These are phyloP conservation scores for Polylopha cassiicola DNA, from an alignment of 2,888 invertebrate genomes.

Conservation along the genomic window DNA sequence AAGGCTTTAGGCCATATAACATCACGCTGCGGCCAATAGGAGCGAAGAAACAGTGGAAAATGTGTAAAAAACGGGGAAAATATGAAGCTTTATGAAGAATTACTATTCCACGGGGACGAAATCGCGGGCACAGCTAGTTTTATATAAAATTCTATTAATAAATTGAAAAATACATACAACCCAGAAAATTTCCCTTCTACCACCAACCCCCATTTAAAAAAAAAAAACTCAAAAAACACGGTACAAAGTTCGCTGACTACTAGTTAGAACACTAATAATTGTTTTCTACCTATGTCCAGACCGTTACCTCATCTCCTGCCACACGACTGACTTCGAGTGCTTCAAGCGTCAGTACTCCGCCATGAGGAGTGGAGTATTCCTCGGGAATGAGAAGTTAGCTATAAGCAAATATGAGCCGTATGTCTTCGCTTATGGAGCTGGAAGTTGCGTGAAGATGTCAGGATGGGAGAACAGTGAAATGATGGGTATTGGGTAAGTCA, in stretches of 20 bases:
- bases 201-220: too few relatives aligned
- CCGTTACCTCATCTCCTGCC: constrained; percentile 44
- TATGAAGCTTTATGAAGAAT: too few relatives aligned
- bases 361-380: constrained; percentile 40
- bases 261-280: not conserved
- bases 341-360: constrained; percentile 47
- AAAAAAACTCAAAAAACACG: too few relatives aligned
- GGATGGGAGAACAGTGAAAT: constrained; percentile 46
- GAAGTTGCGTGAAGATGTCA: constrained; percentile 39
- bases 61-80: too few relatives aligned
- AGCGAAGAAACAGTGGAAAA: too few relatives aligned
- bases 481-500: constrained; percentile 37
- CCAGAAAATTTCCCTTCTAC: too few relatives aligned
- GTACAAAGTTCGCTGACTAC: not conserved
- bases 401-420: constrained; percentile 38
- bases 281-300: constrained; percentile 31
- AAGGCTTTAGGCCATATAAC: too few relatives aligned
- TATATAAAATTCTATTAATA: too few relatives aligned
- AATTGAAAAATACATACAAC: too few relatives aligned
- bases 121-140: too few relatives aligned
- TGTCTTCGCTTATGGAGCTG: constrained; percentile 38
- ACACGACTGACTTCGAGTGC: constrained; percentile 48
- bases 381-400: constrained; percentile 35
- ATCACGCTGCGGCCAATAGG: too few relatives aligned
- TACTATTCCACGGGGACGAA: too few relatives aligned